Base-by-base conservation (phyloP, 2,888 invertebrate genomes). In the Falcaria lacertinaria region DNA sequence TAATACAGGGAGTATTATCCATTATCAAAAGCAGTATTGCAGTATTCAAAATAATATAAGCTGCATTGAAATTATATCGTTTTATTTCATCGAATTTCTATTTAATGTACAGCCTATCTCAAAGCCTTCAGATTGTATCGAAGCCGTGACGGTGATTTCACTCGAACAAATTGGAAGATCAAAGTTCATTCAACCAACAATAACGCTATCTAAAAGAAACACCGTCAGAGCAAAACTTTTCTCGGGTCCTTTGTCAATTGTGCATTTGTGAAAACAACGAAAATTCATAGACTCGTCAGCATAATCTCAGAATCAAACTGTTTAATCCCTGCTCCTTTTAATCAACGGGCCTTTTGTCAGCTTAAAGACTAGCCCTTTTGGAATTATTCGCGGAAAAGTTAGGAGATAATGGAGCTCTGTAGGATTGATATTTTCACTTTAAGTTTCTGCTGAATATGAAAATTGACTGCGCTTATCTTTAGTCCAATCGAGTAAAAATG, bases 311-410 rank as follows among this genome's bases (percentile, higher is more conserved):
- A 60, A 65, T 63, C 65, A 65, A 66, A 67, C 65, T 60, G 55
- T 52, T 52, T 53, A 64, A 62, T 63, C 58, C 55, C 25, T 53
- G 11, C 57, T 52, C 57, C 58, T 64, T 67, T 68, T 66, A 67
- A 69, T 69, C 64, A 68, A 59, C 52, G 50, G 54, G 47, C 45
- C 63, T 57, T 62, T 69, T 69, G 65, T 65, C 60, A 60, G 66
- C 60, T 54, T 57, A 64, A 71, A 28, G 11, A 11, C 28, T 28
- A 28, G 28, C 28, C 28, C 28, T 28, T 28, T 28, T 11, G n/a
- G 37, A 41, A 51, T 48, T 54, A 54, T 54, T 54, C 36, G 37
- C 25, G 37, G 44, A 42, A 47, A 60, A 60, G 49, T 56, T 58
- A 28, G 28, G 45, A 38, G 50, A 52, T 48, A 47, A 57, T 41